Evolutionary conservation across 1,140 invertebrate genomes (phyloP).

Genomic region (Orchesella cincta): DNA sequence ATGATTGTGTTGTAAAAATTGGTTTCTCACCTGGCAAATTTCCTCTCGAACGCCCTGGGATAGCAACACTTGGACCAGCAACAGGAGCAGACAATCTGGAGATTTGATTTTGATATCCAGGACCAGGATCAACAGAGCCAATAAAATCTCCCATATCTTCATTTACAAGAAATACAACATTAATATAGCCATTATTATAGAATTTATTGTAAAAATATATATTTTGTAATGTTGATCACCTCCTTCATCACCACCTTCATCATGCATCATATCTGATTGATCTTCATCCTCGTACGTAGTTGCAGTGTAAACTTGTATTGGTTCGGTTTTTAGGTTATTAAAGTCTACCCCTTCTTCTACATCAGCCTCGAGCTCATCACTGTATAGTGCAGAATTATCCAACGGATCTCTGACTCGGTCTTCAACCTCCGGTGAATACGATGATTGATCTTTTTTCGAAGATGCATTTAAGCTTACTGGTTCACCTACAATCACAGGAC

Average conservation of each 20-base stretch:
- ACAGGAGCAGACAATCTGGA: background rate
- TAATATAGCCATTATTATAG: too few relatives aligned
- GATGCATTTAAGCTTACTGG: too few relatives aligned
- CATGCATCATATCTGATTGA: slow-evolving; percentile 2
- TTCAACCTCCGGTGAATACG: background rate
- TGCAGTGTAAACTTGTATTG: slow-evolving; percentile 6
- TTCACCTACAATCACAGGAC: background rate
- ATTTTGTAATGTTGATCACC: background rate
- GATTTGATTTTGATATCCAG: too few relatives aligned
- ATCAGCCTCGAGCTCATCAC: background rate
- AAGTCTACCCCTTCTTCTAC: background rate
- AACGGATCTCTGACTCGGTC: background rate
- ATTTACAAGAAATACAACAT: too few relatives aligned
- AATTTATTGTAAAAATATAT: too few relatives aligned
- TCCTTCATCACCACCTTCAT: background rate
- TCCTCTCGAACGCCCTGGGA: background rate
- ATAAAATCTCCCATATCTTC: too few relatives aligned
- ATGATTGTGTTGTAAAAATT: background rate
- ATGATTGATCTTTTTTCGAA: too few relatives aligned
- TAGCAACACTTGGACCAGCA: background rate
- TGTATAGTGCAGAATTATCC: background rate
- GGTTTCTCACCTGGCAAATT: slow-evolving; percentile 1
- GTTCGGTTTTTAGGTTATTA: slow-evolving; percentile 3
- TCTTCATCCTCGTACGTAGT: background rate
- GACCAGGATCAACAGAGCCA: too few relatives aligned